Evolutionary conservation across 2,113 vertebrate species (phyloP), one percentile per base, ranked within the genome.

Genomic region (Melozone crissalis): DNA sequence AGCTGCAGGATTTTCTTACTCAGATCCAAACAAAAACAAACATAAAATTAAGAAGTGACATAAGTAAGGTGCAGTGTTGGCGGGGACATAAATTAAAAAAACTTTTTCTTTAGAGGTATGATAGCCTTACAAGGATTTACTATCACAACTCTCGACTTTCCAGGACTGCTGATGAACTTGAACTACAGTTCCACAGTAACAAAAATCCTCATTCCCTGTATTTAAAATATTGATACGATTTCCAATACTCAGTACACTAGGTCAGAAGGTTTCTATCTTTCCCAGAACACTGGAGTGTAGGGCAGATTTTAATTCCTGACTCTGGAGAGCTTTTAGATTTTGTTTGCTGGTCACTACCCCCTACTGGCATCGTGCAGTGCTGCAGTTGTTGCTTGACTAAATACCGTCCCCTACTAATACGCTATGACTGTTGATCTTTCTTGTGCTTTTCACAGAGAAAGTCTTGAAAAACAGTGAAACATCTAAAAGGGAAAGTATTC

Each of bases 291-390:
- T 11, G 15, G 24, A n/a, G 13, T 39, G 55, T 43, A 43, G 19
- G 13, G 13, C 27, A 89, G 33, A n/a, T 44, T 27, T 82, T 59
- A 4, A 31, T 80, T 51, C 51, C 74, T 72, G 5, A 21, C 84
- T 63, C 66, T 41, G 18, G 28, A 49, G 27, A 10, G 33, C 15
- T 80, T 82, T 59, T 18, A 68, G n/a, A 31, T 72, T 87, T 90
- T 30, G 11, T 77, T 69, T 86, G 85, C 90, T 94, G 57, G 52
- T 93, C 79, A 65, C 79, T 65, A 55, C 85, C 93, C 90, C 95
- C 92, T 93, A 7, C 80, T 87, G 92, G 86, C 79, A 54, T 17
- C 24, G 1, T 11, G n/a, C 14, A 46, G 69, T 67, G 88, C 59
- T 94, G 83, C 79, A 74, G 30, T 18, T 84, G 28, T 78, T 63